Evolutionary conservation across 1,140 invertebrate genomes (phyloP), one percentile per base, ranked within the genome.

Genomic region (Drosophila leontia): DNA sequence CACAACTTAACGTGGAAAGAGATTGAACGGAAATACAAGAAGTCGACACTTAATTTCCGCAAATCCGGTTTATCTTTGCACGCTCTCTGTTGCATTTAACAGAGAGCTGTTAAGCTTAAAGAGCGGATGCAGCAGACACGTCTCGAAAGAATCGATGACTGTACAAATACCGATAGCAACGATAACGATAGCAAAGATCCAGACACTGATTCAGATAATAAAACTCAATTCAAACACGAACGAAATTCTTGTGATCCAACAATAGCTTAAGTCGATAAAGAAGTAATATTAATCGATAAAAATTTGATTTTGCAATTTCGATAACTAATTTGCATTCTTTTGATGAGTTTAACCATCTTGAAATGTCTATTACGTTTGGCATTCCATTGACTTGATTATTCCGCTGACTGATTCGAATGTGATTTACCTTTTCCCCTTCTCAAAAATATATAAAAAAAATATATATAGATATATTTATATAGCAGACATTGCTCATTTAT

Each of bases 21-120:
- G 34, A 72, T 48, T 57, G 48, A 82, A 50, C 79, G 79, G 79
- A 82, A 81, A 61, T 48, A 23, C 56, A 58, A 65, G 29, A 72
- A 50, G 29, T 60, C 50, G 7, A 23, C 34, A 37, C 34, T 59
- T 61, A 41, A 80, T 70, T 82, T 82, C 79, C 79, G 79, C 58
- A 29, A 78, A 82, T 82, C 79, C 79, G 79, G 79, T 67, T 81
- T 82, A 77, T 82, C 63, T 65, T 37, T 7, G 13, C 35, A 44
- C 32, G 3, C 7, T 48, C 35, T 53, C 47, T 35, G 41, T 26
- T 42, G 13, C 13, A 15, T n/a, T 26, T 37, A 65, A 65, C 65
- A 53, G 61, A 1, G 4, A 1, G 7, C 47, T 67, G 45, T 44
- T 42, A 53, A 37, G 26, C 17, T 37, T 34, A 12, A 13, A 41